These are phyloP conservation scores for Agrilus mali DNA, from an alignment of 2,888 invertebrate species.

Conservation along the genomic window DNA sequence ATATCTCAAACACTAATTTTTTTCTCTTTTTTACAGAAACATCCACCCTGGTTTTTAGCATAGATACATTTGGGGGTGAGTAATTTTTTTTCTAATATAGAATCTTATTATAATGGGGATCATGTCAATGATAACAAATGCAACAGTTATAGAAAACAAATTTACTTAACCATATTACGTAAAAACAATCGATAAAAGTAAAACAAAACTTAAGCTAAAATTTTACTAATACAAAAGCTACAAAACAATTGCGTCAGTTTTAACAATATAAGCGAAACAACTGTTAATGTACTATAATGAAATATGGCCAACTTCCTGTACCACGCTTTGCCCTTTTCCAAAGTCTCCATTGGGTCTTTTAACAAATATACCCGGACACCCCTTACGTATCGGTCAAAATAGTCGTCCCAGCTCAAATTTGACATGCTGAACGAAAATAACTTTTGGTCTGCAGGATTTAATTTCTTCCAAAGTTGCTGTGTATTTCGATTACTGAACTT, in stretches of 20 bases:
- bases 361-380: conserved; percentile 67
- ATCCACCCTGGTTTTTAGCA: too few species aligned
- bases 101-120: too few species aligned
- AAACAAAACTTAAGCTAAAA: not conserved
- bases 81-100: too few species aligned
- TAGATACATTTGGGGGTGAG: too few species aligned
- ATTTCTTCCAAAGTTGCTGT: conserved; percentile 40
- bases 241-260: too few species aligned
- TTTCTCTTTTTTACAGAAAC: too few species aligned
- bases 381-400: conserved; percentile 52
- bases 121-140: too few species aligned
- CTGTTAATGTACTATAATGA: conserved; percentile 19
- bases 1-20: too few species aligned
- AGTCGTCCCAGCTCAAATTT: conserved; percentile 63
- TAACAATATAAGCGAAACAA: too few species aligned
- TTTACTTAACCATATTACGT: not conserved
- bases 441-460: conserved; percentile 44
- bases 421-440: conserved; percentile 57
- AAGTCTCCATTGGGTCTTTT: conserved; percentile 64
- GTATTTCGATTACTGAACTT: conserved; percentile 51
- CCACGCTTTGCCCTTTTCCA: conserved; percentile 55
- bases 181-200: not conserved
- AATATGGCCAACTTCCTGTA: conserved; percentile 21
- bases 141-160: not conserved
- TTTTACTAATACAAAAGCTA: too few species aligned